A percentile compares a stretch with the other conserved stretches of the same genome.
phyloP scores from a whole-genome alignment of 2,888 invertebrate species.

The Tenthredo notha region DNA sequence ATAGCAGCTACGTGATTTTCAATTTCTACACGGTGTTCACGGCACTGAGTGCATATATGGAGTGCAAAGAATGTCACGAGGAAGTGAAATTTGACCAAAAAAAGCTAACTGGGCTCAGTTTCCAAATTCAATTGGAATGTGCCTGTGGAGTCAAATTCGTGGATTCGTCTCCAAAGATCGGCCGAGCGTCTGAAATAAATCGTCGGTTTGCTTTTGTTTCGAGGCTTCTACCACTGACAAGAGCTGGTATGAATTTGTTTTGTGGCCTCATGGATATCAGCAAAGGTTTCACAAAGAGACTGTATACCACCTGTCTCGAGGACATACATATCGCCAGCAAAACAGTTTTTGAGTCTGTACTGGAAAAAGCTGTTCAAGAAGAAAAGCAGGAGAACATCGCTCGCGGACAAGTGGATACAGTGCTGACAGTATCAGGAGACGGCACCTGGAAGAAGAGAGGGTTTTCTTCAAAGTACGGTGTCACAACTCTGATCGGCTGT shows the following conservation, averaged over 20 bases:
- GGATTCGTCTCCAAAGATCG: constrained; percentile 61
- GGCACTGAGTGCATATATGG: constrained; percentile 37
- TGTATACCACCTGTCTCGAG: constrained; percentile 59
- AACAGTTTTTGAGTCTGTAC: constrained; percentile 57
- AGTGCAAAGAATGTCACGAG: constrained; percentile 40
- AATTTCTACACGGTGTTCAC: constrained; percentile 19
- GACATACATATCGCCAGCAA: constrained; percentile 57
- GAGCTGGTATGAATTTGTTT: constrained; percentile 67
- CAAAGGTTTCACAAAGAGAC: constrained; percentile 57
- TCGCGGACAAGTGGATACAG: constrained; percentile 54
- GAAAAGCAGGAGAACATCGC: constrained; percentile 60
- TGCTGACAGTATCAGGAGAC: constrained; percentile 58
- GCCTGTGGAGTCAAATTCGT: constrained; percentile 60
- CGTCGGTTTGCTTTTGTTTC: constrained; percentile 61
- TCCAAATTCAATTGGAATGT: constrained; percentile 60
- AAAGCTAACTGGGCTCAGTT: constrained; percentile 58
- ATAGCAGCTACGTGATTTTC: constrained; percentile 30
- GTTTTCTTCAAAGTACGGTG: constrained; percentile 58
- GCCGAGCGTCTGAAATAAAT: constrained; percentile 66
- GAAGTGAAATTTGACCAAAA: constrained; percentile 21
- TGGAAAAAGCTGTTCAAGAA: constrained; percentile 60
- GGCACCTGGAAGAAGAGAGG: constrained; percentile 58
- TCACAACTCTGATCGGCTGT: constrained; percentile 60
- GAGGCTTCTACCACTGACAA: constrained; percentile 64
- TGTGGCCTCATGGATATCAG: constrained; percentile 65